Conservation (phyloP, 2,113 vertebrate genomes). For the Odocoileus hemionus region DNA sequence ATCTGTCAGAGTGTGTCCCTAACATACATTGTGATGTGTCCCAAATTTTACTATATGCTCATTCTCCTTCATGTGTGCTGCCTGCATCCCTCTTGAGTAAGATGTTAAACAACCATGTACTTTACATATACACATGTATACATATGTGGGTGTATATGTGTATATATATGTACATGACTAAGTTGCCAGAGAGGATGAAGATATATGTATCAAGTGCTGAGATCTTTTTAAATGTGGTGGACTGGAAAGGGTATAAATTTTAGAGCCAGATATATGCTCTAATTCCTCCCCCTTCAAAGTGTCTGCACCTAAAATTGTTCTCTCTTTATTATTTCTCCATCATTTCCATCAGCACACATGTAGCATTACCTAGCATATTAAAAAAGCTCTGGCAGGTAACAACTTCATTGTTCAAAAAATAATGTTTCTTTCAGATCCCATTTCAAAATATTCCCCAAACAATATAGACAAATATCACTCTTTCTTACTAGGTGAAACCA, state of each 20-base stretch:
- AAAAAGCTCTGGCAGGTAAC: neutral
- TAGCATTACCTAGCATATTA: neutral
- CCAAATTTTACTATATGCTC: neutral
- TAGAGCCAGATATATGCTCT: neutral
- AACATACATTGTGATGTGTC: neutral
- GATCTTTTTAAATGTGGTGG: neutral
- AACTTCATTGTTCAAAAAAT: neutral
- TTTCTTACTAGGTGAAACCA: neutral
- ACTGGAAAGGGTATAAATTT: neutral
- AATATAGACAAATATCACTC: neutral
- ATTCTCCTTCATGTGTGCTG: neutral
- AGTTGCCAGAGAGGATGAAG: neutral
- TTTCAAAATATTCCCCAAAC: neutral
- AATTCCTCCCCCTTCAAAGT: neutral
- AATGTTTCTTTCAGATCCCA: neutral
- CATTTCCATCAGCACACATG: neutral
- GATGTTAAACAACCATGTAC: neutral
- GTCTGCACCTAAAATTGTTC: neutral
- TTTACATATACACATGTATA: neutral
- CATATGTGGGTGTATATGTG: rapidly evolving
- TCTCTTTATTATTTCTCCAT: neutral
- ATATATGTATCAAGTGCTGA: neutral
- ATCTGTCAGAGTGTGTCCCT: neutral
- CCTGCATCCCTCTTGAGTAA: neutral
- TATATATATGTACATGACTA: neutral